Conservation (phyloP, 2,797 vertebrate species). For the Simalia tracyae region DNA sequence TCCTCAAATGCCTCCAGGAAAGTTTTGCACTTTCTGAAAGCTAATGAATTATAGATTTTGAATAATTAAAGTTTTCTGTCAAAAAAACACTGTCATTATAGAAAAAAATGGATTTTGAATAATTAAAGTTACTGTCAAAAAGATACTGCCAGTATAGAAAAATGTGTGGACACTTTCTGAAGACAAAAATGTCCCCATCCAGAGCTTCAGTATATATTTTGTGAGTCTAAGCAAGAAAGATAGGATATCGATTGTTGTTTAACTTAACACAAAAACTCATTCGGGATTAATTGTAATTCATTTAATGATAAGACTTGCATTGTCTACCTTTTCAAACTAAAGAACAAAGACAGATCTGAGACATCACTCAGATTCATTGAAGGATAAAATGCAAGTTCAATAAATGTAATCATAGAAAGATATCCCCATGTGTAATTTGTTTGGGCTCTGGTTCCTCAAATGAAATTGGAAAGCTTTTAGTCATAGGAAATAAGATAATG, state of each 20-base stretch:
- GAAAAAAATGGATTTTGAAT: slow-evolving; percentile 36
- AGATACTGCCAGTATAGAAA: slow-evolving; percentile 27
- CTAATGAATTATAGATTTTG: slow-evolving; percentile 37
- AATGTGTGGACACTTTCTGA: not conserved
- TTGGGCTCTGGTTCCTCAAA: not conserved
- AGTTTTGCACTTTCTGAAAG: slow-evolving; percentile 45
- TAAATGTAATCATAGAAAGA: not conserved
- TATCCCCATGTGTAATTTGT: not conserved
- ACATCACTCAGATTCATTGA: not conserved
- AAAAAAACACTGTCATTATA: slow-evolving; percentile 28
- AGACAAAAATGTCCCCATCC: not conserved
- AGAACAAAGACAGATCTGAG: not conserved
- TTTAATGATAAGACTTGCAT: not conserved
- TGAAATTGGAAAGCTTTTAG: not conserved
- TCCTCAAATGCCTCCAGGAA: slow-evolving; percentile 26
- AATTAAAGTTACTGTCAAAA: slow-evolving; percentile 34
- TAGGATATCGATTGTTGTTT: not conserved
- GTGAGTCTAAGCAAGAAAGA: not conserved
- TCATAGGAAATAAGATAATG: slow-evolving; percentile 25
- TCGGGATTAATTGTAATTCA: not conserved
- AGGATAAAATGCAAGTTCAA: slow-evolving; percentile 24
- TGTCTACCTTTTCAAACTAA: slow-evolving; percentile 7
- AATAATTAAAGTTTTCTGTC: slow-evolving; percentile 40
- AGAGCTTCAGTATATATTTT: not conserved
- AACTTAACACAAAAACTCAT: not conserved